Evolutionary conservation across 2,888 invertebrate genomes (phyloP), one percentile per base, ranked within the genome.

Genomic region (Drosophila rubida): DNA sequence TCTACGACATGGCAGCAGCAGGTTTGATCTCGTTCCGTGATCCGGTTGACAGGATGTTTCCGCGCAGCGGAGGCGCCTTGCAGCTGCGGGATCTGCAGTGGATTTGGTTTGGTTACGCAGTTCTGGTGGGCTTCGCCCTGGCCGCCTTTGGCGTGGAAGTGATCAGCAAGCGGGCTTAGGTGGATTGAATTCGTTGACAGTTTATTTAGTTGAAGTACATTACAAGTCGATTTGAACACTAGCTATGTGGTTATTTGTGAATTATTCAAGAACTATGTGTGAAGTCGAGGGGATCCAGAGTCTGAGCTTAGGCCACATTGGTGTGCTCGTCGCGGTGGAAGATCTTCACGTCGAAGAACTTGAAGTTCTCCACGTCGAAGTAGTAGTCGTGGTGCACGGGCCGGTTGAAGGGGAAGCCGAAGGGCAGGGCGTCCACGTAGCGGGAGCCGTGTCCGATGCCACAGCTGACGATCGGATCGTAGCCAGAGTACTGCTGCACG

Each of bases 351-450:
- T 95, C 95, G 71, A 94, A 92, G 90, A 95, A 94, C 90, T 93
- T 93, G 92, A 94, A 94, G 93, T 96, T 96, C 5, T 95, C 94
- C 23, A 94, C 94, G 81, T 93, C 93, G 92, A 94, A 95, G 80
- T 93, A 93, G 51, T 92, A 91, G 35, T 94, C 92, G 57, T 90
- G 90, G 45, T 94, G 92, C 78, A 95, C 93, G 8, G 93, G 93
- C 70, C 95, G 94, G 89, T 96, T 96, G 90, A 96, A 94, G 78
- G 96, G 96, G 93, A 94, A 96, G 55, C 95, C 95, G 83, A 95
- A 93, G 50, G 95, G 93, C 90, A 94, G 93, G 65, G 70, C 42
- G 60, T 91, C 90, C 19, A 90, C 74, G 49, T 80, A 91, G 44
- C 93, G 91, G 62, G 92, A 91, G 2, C 93, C 92, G 16, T 92